Conservation (phyloP, 37 sponge, comb jelly and placozoan genomes). For the Geodia barretti region DNA sequence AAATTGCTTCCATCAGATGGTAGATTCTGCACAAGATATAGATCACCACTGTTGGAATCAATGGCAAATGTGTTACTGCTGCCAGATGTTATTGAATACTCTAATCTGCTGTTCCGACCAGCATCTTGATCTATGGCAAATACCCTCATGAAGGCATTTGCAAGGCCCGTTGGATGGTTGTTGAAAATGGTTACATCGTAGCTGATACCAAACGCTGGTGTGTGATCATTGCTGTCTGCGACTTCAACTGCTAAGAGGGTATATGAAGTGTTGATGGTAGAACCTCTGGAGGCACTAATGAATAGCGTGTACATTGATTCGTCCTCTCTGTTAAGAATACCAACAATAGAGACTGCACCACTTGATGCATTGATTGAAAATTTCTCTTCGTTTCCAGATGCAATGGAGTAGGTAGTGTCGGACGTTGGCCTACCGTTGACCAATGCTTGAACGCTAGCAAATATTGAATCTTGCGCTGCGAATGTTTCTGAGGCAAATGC, state of each 20-base stretch:
- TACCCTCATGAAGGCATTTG: conserved; percentile 28
- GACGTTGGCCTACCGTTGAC: conserved; percentile 16
- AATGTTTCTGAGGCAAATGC: conserved; percentile 35
- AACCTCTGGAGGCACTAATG: conserved; percentile 29
- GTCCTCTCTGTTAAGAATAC: conserved; percentile 14
- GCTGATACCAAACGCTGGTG: conserved; percentile 47
- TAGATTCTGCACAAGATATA: not conserved
- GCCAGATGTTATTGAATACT: conserved; percentile 20
- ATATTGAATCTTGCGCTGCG: not conserved
- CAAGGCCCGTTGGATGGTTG: not conserved
- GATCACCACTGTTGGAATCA: conserved; percentile 42
- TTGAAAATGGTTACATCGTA: conserved; percentile 36
- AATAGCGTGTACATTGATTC: conserved; percentile 26
- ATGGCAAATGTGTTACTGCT: conserved; percentile 45
- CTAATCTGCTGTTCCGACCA: conserved; percentile 24
- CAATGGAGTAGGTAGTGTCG: conserved; percentile 42
- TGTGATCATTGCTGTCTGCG: conserved; percentile 50
- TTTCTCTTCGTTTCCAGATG: conserved; percentile 4
- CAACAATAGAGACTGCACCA: conserved; percentile 35
- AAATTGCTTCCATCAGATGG: not conserved
- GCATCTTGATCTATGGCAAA: conserved; percentile 51
- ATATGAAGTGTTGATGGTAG: not conserved
- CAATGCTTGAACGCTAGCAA: conserved; percentile 46
- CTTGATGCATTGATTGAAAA: conserved; percentile 53
- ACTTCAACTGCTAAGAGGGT: conserved; percentile 54